These are phyloP conservation scores for Hofmannophila pseudospretella DNA, from an alignment of 2,888 invertebrate species.

Conservation along the genomic window DNA sequence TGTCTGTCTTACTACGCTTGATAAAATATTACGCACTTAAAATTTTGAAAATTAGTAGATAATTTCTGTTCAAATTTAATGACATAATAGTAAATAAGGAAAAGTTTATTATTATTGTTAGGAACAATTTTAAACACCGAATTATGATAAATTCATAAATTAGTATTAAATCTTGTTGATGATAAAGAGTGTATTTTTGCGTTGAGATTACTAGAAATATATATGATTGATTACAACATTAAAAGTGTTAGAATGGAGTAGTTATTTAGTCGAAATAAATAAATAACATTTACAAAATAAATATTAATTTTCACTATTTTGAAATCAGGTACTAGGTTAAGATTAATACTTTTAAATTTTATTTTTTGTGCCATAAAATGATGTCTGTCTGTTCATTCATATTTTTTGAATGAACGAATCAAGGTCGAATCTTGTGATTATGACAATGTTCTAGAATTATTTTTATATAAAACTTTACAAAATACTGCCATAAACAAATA, in stretches of 20 bases:
- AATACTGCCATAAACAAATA: slow-evolving; percentile 22
- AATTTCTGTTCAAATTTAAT: too few relatives aligned
- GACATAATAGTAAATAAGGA: neutral
- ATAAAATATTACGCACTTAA: too few relatives aligned
- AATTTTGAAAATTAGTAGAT: too few relatives aligned
- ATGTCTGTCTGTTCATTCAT: too few relatives aligned
- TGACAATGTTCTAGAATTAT: too few relatives aligned
- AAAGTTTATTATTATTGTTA: neutral
- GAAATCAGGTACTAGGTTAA: neutral
- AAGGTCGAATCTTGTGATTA: too few relatives aligned
- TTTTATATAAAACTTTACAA: neutral
- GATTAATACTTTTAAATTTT: slow-evolving; percentile 23
- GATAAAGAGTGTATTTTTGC: slow-evolving; percentile 2
- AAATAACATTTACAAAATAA: neutral
- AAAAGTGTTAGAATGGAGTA: neutral
- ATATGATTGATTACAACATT: neutral
- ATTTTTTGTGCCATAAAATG: slow-evolving; percentile 35
- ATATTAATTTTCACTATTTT: neutral
- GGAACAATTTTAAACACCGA: neutral
- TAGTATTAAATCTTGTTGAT: neutral
- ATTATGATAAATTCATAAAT: neutral
- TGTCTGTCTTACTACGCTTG: too few relatives aligned
- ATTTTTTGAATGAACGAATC: neutral
- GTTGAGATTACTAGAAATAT: slow-evolving; percentile 4
- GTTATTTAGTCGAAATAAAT: neutral